These are phyloP conservation scores for Myxocyprinus asiaticus DNA, from an alignment of 2,113 vertebrate genomes.

Conservation along the genomic window DNA sequence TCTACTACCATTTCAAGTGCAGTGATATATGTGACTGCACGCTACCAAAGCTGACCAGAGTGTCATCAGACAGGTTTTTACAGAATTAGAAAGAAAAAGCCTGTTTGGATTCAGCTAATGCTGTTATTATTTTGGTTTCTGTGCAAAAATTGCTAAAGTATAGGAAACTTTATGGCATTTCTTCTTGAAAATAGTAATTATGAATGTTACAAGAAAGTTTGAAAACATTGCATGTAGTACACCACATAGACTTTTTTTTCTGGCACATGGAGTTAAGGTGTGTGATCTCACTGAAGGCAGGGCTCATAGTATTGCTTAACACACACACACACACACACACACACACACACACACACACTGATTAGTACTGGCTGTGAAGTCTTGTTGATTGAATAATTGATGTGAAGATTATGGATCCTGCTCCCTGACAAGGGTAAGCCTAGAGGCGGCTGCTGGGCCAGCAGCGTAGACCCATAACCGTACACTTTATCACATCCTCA, in stretches of 20 bases:
- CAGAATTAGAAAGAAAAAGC: conserved; percentile 27
- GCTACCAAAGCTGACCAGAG: conserved; percentile 16
- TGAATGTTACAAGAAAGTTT: conserved; percentile 18
- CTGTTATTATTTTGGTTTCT: conserved; percentile 36
- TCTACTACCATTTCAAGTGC: not conserved
- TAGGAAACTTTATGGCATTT: conserved; percentile 15
- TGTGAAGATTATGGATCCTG: conserved; percentile 80
- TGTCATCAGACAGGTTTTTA: conserved; percentile 35
- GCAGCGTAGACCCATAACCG: conserved; percentile 85
- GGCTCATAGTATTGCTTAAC: too few species aligned
- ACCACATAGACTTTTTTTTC: too few species aligned
- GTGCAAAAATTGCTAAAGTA: conserved; percentile 26
- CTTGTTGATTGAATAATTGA: conserved; percentile 86
- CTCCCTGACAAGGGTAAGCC: conserved; percentile 84
- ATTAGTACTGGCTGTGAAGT: conserved; percentile 68
- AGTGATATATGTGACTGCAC: conserved; percentile 10
- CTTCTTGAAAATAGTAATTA: conserved; percentile 20
- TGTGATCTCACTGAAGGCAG: too few species aligned
- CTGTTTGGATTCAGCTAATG: conserved; percentile 1
- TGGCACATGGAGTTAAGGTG: too few species aligned
- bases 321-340: conserved; percentile 9
- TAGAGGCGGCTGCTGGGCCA: conserved; percentile 83
- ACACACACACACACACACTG: conserved; percentile 47
- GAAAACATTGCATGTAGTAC: conserved; percentile 18
- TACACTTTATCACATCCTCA: conserved; percentile 84